These are phyloP conservation scores for Arvicanthis niloticus DNA, from an alignment of 2,113 vertebrate species.

Conservation along the genomic window DNA sequence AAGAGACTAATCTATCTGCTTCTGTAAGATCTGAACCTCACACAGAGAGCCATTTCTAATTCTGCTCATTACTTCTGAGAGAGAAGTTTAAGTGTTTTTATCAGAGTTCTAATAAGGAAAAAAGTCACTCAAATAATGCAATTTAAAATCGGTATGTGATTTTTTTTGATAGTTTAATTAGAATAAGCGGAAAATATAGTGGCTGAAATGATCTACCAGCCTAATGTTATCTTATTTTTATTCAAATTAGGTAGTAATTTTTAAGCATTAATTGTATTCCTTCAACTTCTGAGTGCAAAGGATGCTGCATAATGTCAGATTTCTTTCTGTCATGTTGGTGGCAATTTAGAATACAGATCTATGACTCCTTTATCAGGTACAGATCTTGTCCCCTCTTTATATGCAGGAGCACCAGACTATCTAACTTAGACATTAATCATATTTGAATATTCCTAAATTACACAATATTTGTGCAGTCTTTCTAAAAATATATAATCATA, in stretches of 20 bases:
- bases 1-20: constrained; percentile 68
- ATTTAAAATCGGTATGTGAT: not conserved
- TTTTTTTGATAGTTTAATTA: constrained; percentile 25
- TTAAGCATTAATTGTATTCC: not conserved
- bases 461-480: not conserved
- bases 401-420: not conserved
- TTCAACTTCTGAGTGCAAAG: not conserved
- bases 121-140: constrained; percentile 35
- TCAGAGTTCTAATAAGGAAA: constrained; percentile 18
- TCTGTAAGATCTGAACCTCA: constrained; percentile 57
- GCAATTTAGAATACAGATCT: not conserved
- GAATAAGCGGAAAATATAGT: not conserved
- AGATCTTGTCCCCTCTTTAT: rapidly evolving
- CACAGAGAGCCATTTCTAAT: constrained; percentile 70
- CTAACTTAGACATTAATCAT: not conserved
- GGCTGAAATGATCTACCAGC: not conserved
- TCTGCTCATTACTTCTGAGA: constrained; percentile 46
- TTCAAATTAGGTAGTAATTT: constrained; percentile 35
- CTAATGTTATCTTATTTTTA: constrained; percentile 2
- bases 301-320: not conserved
- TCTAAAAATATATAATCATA: not conserved
- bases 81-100: constrained; percentile 59
- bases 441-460: not conserved
- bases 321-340: not conserved
- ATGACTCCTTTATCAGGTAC: not conserved